Evolutionary conservation across 2,888 invertebrate genomes (phyloP).

Genomic region (Lissocephala sabroskyi): DNA sequence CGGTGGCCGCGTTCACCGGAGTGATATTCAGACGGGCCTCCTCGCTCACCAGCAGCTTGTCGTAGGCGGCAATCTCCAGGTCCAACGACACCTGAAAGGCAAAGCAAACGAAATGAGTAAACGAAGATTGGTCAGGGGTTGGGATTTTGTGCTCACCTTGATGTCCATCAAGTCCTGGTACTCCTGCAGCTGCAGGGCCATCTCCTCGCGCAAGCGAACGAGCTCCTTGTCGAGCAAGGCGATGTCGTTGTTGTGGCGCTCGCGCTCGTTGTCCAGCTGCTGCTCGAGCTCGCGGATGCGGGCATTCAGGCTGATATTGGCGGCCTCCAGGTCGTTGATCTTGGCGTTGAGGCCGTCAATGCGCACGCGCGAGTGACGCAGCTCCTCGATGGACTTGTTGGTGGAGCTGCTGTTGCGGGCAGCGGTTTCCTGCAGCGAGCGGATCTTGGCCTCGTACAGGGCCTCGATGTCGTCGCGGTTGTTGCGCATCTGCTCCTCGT

Average conservation of each 20-base stretch:
- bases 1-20: constrained; percentile 61
- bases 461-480: constrained; percentile 93
- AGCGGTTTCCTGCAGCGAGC: constrained; percentile 82
- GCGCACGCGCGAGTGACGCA: constrained; percentile 83
- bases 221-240: constrained; percentile 85
- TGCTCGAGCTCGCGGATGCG: constrained; percentile 88
- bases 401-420: constrained; percentile 82
- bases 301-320: constrained; percentile 76
- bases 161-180: constrained; percentile 98
- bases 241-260: constrained; percentile 83
- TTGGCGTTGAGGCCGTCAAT: constrained; percentile 83
- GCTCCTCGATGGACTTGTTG: constrained; percentile 83
- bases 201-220: constrained; percentile 84
- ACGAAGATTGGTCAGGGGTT: neutral
- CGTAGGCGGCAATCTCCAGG: constrained; percentile 92
- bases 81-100: constrained; percentile 78
- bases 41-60: constrained; percentile 88
- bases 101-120: neutral
- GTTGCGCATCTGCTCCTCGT: constrained; percentile 89
- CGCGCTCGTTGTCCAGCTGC: constrained; percentile 84
- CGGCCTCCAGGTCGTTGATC: constrained; percentile 83
- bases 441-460: constrained; percentile 77
- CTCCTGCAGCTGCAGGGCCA: constrained; percentile 90
- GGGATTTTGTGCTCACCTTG: constrained; percentile 76
- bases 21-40: constrained; percentile 75